Percentiles rank a stretch among this genome's conserved stretches.
Conservation (phyloP, 1,140 invertebrate species). For the Neodiprion lecontei region DNA sequence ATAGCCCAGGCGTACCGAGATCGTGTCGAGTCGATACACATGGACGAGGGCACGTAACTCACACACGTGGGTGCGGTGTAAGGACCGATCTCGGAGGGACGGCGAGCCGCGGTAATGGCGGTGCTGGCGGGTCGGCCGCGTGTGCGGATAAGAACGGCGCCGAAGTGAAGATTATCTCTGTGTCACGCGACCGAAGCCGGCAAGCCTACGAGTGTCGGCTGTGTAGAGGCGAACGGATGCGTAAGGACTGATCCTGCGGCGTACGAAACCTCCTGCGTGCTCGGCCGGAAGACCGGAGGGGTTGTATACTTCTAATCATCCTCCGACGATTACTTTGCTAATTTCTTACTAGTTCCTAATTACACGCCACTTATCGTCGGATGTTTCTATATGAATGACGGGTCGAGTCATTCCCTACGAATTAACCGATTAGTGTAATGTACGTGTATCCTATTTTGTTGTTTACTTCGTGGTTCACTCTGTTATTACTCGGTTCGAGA, state of each 20-base stretch:
- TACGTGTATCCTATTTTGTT: too few species aligned
- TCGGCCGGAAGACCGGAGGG: background rate
- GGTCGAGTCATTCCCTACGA: background rate
- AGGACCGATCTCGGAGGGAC: constrained; percentile 15
- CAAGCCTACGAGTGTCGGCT: background rate
- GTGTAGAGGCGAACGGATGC: background rate
- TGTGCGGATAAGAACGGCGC: background rate
- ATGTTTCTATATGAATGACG: background rate
- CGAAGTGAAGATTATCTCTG: background rate
- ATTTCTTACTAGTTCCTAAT: background rate
- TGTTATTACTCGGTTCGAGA: too few species aligned
- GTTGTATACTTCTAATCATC: background rate
- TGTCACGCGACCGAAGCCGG: background rate
- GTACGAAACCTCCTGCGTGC: background rate
- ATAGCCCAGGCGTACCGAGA: background rate
- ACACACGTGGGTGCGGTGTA: constrained; percentile 12
- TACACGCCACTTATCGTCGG: background rate
- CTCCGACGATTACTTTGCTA: background rate
- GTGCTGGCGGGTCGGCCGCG: background rate
- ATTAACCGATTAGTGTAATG: constrained; percentile 4
- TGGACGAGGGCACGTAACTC: constrained; percentile 12
- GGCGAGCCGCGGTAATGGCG: background rate
- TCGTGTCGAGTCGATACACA: background rate
- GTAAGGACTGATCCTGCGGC: too few species aligned
- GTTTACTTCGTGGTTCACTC: too few species aligned